Conservation (phyloP, 2,797 vertebrate species). For the Alosa sapidissima region DNA sequence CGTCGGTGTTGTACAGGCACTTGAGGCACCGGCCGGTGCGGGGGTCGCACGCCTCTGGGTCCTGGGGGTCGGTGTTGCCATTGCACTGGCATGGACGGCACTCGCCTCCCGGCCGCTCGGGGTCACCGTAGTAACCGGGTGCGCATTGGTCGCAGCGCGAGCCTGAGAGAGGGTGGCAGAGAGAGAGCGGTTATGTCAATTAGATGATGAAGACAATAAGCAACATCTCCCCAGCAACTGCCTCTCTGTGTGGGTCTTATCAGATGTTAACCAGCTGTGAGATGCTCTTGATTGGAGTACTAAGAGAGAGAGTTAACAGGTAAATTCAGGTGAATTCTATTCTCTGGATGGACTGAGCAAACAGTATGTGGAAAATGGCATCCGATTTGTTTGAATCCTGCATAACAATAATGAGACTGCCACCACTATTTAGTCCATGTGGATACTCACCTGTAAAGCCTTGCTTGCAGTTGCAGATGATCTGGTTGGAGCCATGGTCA, state of each 20-base stretch:
- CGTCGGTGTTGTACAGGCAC: constrained; percentile 82
- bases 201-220: not conserved
- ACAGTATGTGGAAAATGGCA: no score
- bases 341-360: no score
- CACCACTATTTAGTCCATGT: no score
- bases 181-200: not conserved
- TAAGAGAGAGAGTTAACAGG: no score
- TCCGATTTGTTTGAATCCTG: no score
- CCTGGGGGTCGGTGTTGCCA: constrained; percentile 79
- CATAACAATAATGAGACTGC: no score
- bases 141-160: constrained; percentile 80
- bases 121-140: constrained; percentile 80
- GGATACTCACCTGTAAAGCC: constrained; percentile 79
- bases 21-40: constrained; percentile 77
- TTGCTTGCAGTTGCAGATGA: constrained; percentile 78
- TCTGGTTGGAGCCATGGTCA: constrained; percentile 71
- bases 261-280: not conserved
- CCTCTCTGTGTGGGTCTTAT: not conserved
- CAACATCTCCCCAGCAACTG: not conserved
- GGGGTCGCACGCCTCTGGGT: constrained; percentile 80
- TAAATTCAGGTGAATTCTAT: no score
- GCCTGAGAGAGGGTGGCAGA: constrained; percentile 62
- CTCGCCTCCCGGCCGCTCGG: constrained; percentile 63
- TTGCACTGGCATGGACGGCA: constrained; percentile 83
- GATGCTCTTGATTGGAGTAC: no score